These are phyloP conservation scores for Tribolium freemani DNA, from an alignment of 2,888 invertebrate species.

Conservation along the genomic window DNA sequence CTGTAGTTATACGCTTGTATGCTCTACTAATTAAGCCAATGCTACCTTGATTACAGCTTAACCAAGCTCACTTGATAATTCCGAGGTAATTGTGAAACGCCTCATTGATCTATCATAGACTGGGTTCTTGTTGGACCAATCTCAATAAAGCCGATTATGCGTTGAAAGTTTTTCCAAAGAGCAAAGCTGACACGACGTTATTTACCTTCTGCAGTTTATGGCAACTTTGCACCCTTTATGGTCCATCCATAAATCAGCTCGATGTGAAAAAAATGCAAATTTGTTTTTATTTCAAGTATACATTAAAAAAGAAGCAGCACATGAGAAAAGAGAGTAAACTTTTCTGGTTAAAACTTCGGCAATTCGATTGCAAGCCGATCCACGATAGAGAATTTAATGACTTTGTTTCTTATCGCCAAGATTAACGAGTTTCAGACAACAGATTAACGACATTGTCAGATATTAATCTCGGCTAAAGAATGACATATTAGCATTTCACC, in stretches of 20 bases:
- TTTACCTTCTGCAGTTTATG: constrained; percentile 4
- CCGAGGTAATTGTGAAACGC: background rate
- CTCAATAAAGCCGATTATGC: background rate
- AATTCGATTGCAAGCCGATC: constrained; percentile 60
- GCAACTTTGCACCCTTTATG: constrained; percentile 15
- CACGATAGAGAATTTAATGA: constrained; percentile 65
- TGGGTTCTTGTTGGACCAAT: background rate
- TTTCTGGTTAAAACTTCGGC: constrained; percentile 66
- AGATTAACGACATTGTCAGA: constrained; percentile 61
- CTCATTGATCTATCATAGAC: background rate
- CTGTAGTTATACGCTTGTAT: no score
- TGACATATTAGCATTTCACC: constrained; percentile 57
- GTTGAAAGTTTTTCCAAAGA: background rate
- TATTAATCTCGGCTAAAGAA: constrained; percentile 59
- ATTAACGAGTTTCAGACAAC: constrained; percentile 65
- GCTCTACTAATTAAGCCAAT: no score
- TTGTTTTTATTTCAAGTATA: constrained; percentile 22
- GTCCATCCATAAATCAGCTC: background rate
- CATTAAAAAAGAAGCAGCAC: constrained; percentile 24
- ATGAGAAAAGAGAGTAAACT: constrained; percentile 54
- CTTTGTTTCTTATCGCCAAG: constrained; percentile 65
- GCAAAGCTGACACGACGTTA: constrained; percentile 3
- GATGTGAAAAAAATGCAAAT: constrained; percentile 15
- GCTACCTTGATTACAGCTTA: no score
- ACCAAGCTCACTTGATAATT: no score